phyloP scores from a whole-genome alignment of 2,113 vertebrate species.

The Lanius collurio region DNA sequence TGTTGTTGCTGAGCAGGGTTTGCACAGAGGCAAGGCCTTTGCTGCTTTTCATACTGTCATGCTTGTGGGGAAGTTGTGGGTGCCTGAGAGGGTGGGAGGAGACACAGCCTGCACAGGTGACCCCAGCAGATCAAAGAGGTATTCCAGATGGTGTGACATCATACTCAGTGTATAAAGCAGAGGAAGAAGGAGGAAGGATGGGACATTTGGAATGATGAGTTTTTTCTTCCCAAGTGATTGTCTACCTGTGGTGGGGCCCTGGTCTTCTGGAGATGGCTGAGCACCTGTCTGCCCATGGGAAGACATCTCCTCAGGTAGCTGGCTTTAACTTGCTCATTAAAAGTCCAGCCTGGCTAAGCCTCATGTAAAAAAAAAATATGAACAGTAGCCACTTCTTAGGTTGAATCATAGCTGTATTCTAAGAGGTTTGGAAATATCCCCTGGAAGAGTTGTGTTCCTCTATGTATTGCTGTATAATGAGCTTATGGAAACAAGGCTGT shows the following conservation, averaged over 20 bases:
- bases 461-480: neutral
- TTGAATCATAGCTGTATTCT: neutral
- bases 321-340: neutral
- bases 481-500: neutral
- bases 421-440: neutral
- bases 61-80: neutral
- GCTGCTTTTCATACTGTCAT: neutral
- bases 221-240: neutral
- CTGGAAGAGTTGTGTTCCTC: neutral
- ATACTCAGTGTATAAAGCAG: neutral
- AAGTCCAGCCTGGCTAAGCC: neutral
- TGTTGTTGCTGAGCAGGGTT: neutral
- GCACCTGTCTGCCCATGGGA: neutral
- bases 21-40: neutral
- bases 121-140: neutral
- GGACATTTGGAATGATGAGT: neutral
- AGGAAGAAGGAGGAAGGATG: neutral
- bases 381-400: neutral
- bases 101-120: neutral
- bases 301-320: neutral
- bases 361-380: neutral
- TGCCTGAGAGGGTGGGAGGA: neutral
- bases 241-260: neutral
- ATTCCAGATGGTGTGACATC: accelerated
- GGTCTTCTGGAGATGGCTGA: neutral